Base-by-base conservation (phyloP, 1,140 invertebrate genomes). In the Zaprionus capensis region DNA sequence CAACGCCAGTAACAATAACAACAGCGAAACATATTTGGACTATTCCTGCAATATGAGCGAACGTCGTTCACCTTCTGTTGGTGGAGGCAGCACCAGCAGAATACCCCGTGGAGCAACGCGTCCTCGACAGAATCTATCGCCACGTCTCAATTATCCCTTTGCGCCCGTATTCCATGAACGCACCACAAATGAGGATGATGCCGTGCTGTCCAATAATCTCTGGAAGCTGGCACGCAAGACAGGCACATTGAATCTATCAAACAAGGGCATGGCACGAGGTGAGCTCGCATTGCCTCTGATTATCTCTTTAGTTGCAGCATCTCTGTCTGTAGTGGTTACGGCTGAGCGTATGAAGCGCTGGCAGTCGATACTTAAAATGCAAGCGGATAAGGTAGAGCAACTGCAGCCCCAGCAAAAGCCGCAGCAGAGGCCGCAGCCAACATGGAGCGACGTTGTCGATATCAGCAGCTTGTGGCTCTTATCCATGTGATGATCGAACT, bases 161-260 rank as follows among this genome's bases (percentile, higher is more conserved):
- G 94, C 94, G 93, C 94, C 96, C 44, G 92, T 96, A 36, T 97
- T 96, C 92, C 95, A 96, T 86, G 93, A 94, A 82, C 95, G 96
- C 92, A 94, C 95, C 61, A 94, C 95, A 88, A 93, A 94, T 51
- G 95, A 96, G 64, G 95, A 96, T 79, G 94, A 96, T 68, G 93
- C 93, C 65, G 94, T 95, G 84, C 86, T 97, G 56, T 94, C 96
- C 41, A 93, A 94, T 31, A 94, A 94, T 53, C 91, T 97, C 64
- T 94, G 98, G 59, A 96, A 97, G 93, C 94, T 95, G 76, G 96
- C 97, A 4, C 94, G 97, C 81, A 95, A 95, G 87, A 96, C 95
- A 64, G 97, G 97, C 22, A 94, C 95, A 71, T 93, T 98, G 17
- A 97, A 96, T 94, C 94, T 98, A 67, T 95, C 96, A 38, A 95